A percentile compares a stretch with the other conserved stretches of the same genome.
phyloP scores from a whole-genome alignment of 2,888 invertebrate species.

The Antheraea assamensis region DNA sequence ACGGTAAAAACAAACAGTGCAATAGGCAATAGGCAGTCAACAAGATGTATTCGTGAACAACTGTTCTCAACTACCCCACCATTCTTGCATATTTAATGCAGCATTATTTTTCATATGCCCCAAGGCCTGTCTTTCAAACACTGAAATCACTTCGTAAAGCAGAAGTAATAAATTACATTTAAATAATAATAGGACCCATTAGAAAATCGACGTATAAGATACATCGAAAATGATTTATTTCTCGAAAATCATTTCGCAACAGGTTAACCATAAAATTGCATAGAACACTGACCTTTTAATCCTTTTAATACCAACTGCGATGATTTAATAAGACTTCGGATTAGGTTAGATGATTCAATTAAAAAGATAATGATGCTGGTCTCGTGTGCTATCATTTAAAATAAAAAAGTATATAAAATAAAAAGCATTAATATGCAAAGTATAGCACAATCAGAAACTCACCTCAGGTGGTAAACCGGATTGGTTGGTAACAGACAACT shows the following conservation, averaged over 20 bases:
- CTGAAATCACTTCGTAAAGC: not conserved
- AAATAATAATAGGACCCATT: not conserved
- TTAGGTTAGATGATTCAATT: slow-evolving; percentile 35
- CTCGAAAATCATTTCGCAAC: not conserved
- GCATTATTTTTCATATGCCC: no score
- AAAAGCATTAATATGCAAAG: slow-evolving; percentile 73
- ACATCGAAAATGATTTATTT: slow-evolving; percentile 4
- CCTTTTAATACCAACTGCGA: slow-evolving; percentile 11
- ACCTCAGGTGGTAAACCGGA: slow-evolving; percentile 78
- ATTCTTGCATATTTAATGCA: no score
- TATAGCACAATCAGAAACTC: slow-evolving; percentile 57
- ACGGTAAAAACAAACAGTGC: no score
- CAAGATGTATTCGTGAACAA: no score
- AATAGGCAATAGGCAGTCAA: no score
- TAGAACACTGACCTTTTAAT: slow-evolving; percentile 10
- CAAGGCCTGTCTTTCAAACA: no score
- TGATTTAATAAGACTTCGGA: slow-evolving; percentile 11
- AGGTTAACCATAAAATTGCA: not conserved
- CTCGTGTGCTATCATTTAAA: slow-evolving; percentile 40
- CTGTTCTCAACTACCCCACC: no score
- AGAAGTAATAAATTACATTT: not conserved
- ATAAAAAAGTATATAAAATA: slow-evolving; percentile 62
- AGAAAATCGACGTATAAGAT: not conserved
- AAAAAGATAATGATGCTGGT: slow-evolving; percentile 42
- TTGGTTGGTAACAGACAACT: slow-evolving; percentile 72